Base-by-base conservation (phyloP, 2,113 vertebrate species). In the Strix uralensis region DNA sequence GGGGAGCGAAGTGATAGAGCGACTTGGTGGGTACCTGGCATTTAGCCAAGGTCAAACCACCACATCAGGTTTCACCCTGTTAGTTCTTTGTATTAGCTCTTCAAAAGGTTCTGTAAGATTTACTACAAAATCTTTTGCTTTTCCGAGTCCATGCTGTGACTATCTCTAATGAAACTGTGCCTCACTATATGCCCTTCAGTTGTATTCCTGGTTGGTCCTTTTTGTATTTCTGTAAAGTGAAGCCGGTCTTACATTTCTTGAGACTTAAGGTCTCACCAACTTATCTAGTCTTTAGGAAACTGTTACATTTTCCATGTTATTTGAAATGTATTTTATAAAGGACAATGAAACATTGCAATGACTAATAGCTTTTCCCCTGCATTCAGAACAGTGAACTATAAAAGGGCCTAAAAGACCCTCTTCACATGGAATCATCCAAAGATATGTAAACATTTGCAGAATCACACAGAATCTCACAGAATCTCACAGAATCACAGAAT, bases 141-240 rank as follows among this genome's bases (percentile, higher is more conserved):
- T 86, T 86, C 57, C 75, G 63, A 90, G 66, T 69, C 20, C 71
- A 77, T 62, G 15, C 25, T 81, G 32, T 61, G 58, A 91, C 38
- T 91, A 46, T 44, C 67, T 94, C 94, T 90, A 97, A 95, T 91
- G 51, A 75, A 79, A 13, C 27, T 70, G 11, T 92, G 66, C 32
- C 58, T 91, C 54, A 57, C 73, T 82, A 86, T 86, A 40, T 58
- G 27, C 32, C 38, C 25, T 51, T 42, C n/a, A 26, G 51, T 29
- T 42, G 30, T 80, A 59, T 19, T 89, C 55, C 51, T 94, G 40
- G 42, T 58, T 86, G 55, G 19, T 66, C 52, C 70, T 86, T 77
- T 32, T 30, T 32, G 66, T 84, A 71, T 80, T 63, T 52, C 17
- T 86, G 62, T 61, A 7, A 49, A 73, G 14, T 38, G 34, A 78